Evolutionary conservation across 2,113 vertebrate species (phyloP), one percentile per base, ranked within the genome.

Genomic region (Larimichthys polyactis): DNA sequence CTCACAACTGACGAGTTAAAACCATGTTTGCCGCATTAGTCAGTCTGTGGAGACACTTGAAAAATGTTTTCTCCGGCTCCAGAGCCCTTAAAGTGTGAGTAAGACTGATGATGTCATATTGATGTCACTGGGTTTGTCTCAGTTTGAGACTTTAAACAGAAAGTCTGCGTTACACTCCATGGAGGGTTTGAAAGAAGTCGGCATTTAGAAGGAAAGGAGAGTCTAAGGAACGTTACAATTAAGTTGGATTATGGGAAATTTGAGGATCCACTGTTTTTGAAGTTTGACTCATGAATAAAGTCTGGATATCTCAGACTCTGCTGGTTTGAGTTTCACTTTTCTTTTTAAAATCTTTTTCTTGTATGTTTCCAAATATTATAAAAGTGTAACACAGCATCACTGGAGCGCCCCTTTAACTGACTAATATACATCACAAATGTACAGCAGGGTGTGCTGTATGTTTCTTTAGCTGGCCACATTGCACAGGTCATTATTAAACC

Each of bases 401-500:
- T 1, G 11, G 57, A 57, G 3, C n/a, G 0, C 0, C n/a, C 40
- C 55, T 43, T 51, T 22, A 62, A n/a, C 7, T 5, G 7, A 40
- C 9, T 14, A 12, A 63, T 0, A 16, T 22, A n/a, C 40, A 58
- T 59, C 43, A 62, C 44, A 72, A 14, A 29, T 55, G 54, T 46
- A 44, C 3, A 54, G 14, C 27, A 43, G 48, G n/a, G 15, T 54
- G n/a, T 14, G n/a, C 20, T 40, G 27, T 11, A n/a, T 2, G 48
- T 16, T n/a, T 68, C 19, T 69, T 55, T 16, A 4, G 10, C 36
- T 52, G 52, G 46, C 62, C 63, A 51, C 49, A 22, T 60, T 55
- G 29, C 29, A 79, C 29, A 40, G 77, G 69, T 87, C 85, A 81
- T 80, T 80, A 78, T 71, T 59, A 24, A 78, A 77, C 27, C 67